Conservation (phyloP, 64 coral and sea anemone species). For the Pocillopora damicornis region DNA sequence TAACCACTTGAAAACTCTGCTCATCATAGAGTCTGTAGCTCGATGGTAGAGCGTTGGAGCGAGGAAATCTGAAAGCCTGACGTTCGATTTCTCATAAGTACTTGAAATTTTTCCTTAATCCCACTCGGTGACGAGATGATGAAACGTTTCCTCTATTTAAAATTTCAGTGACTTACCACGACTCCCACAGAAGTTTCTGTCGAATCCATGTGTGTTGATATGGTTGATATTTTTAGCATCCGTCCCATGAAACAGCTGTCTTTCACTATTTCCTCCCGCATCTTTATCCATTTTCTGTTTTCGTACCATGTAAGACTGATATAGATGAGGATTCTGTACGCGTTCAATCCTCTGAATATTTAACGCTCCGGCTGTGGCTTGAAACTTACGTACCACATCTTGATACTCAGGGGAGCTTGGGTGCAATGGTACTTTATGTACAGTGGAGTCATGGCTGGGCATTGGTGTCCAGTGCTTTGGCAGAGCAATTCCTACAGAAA, state of each 20-base stretch:
- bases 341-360: slow-evolving; percentile 8
- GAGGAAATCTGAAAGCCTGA: too few species aligned
- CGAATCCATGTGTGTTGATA: slow-evolving; percentile 31
- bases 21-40: too few species aligned
- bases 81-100: too few species aligned
- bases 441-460: not conserved
- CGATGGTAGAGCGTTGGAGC: too few species aligned
- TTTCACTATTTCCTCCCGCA: slow-evolving; percentile 9
- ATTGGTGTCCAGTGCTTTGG: not conserved
- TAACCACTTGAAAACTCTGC: too few species aligned
- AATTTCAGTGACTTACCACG: not conserved
- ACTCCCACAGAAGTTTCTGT: not conserved
- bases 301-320: slow-evolving; percentile 7
- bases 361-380: not conserved
- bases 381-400: not conserved
- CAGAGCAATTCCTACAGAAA: not conserved
- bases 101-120: too few species aligned
- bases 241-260: slow-evolving; percentile 16
- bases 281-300: slow-evolving; percentile 25
- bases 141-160: too few species aligned
- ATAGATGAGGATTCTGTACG: slow-evolving; percentile 33
- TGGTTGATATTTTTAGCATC: not conserved
- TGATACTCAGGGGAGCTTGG: not conserved
- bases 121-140: too few species aligned
- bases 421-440: not conserved